These are phyloP conservation scores for Lithophane ornitopus DNA, from an alignment of 2,888 invertebrate species.

Conservation along the genomic window DNA sequence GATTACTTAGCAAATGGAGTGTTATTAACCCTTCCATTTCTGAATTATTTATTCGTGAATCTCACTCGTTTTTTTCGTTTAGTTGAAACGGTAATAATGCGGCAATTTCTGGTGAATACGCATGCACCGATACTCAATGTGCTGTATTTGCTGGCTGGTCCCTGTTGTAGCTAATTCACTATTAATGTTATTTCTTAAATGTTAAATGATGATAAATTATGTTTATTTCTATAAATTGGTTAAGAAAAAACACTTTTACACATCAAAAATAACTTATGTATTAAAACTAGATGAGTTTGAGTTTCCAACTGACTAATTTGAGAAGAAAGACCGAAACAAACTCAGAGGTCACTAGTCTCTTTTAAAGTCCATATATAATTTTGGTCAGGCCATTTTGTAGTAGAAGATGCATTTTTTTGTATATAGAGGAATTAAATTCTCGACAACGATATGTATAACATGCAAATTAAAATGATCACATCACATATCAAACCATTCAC, in stretches of 20 bases:
- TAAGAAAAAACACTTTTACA: too few relatives aligned
- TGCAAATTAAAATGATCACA: background rate
- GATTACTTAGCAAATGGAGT: conserved; percentile 37
- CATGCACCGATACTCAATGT: background rate
- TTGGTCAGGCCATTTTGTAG: background rate
- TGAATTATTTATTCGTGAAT: conserved; percentile 11
- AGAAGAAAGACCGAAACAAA: background rate
- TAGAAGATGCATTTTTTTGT: background rate
- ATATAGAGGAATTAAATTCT: background rate
- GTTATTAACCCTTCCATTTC: conserved; percentile 8
- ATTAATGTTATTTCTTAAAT: background rate
- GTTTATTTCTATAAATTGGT: background rate
- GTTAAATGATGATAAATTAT: too few relatives aligned
- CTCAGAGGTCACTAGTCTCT: background rate
- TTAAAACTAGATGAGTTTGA: background rate
- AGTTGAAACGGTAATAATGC: background rate
- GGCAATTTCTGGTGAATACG: background rate
- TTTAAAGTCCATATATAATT: background rate
- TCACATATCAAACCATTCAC: conserved; percentile 21
- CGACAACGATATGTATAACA: background rate
- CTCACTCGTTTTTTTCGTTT: background rate
- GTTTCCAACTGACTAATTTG: background rate
- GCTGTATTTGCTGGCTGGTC: background rate
- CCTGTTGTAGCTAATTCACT: background rate
- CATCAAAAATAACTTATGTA: background rate